Evolutionary conservation across 2,888 invertebrate genomes (phyloP).

Genomic region (Spilarctia lutea): DNA sequence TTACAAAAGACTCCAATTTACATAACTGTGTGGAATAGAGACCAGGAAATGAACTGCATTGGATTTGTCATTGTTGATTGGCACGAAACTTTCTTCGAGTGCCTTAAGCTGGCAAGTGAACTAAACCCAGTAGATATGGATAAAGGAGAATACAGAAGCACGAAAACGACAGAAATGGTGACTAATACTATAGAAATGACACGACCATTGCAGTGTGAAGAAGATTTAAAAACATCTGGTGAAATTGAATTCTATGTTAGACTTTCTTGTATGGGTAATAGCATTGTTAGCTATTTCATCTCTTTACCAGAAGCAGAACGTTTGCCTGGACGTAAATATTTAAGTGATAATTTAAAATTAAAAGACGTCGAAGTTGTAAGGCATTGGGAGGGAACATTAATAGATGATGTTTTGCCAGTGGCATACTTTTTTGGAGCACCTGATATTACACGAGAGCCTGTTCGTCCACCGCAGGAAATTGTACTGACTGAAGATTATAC

Average conservation of each 20-base stretch:
- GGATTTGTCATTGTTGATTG: conserved; percentile 76
- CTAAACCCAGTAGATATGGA: conserved; percentile 78
- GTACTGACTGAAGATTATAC: conserved; percentile 73
- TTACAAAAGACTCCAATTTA: conserved; percentile 76
- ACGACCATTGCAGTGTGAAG: conserved; percentile 76
- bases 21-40: conserved; percentile 81
- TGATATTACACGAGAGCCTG: conserved; percentile 76
- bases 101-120: conserved; percentile 68
- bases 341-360: conserved; percentile 74
- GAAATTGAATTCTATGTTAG: conserved; percentile 77
- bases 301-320: conserved; percentile 81
- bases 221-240: conserved; percentile 78
- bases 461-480: conserved; percentile 66
- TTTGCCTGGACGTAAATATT: conserved; percentile 79
- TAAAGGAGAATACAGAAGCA: conserved; percentile 74
- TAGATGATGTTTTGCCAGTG: conserved; percentile 76
- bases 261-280: conserved; percentile 76
- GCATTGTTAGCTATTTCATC: conserved; percentile 73
- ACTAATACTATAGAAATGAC: conserved; percentile 75
- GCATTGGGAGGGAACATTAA: conserved; percentile 80
- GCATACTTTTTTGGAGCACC: conserved; percentile 80
- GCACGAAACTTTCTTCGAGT: conserved; percentile 76
- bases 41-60: conserved; percentile 75
- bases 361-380: conserved; percentile 81
- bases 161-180: conserved; percentile 72